A percentile compares a stretch with the other conserved stretches of the same genome.
Conservation (phyloP, 2,113 vertebrate genomes). For the Phaetusa simplex region DNA sequence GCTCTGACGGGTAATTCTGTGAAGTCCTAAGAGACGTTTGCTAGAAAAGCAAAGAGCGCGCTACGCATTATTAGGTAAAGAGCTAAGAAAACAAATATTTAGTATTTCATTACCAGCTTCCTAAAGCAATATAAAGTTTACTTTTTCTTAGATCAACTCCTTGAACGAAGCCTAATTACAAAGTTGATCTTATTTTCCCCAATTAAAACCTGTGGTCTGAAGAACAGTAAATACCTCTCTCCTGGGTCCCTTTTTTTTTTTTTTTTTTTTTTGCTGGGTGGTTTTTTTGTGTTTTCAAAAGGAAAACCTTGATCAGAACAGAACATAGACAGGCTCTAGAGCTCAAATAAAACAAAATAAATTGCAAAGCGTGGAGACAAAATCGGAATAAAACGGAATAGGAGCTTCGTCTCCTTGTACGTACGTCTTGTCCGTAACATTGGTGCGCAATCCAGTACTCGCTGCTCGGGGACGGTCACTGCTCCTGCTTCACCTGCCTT, state of each 20-base stretch:
- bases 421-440: not conserved
- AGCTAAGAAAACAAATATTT: not conserved
- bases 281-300: not conserved
- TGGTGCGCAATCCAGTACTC: not conserved
- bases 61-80: not conserved
- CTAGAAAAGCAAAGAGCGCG: not conserved
- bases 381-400: not conserved
- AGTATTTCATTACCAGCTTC: not conserved
- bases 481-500: not conserved
- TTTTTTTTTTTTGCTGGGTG: not conserved
- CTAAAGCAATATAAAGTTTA: not conserved
- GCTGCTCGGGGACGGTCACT: not conserved
- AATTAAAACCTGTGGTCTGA: not conserved
- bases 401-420: not conserved
- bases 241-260: not conserved
- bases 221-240: not conserved
- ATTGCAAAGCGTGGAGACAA: not conserved
- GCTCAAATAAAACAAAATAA: not conserved
- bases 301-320: not conserved
- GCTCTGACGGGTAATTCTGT: not conserved
- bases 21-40: not conserved
- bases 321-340: not conserved
- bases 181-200: not conserved
- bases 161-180: not conserved
- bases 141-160: not conserved